Conservation (phyloP, 2,888 invertebrate genomes). For the Serrognathus titanus region DNA sequence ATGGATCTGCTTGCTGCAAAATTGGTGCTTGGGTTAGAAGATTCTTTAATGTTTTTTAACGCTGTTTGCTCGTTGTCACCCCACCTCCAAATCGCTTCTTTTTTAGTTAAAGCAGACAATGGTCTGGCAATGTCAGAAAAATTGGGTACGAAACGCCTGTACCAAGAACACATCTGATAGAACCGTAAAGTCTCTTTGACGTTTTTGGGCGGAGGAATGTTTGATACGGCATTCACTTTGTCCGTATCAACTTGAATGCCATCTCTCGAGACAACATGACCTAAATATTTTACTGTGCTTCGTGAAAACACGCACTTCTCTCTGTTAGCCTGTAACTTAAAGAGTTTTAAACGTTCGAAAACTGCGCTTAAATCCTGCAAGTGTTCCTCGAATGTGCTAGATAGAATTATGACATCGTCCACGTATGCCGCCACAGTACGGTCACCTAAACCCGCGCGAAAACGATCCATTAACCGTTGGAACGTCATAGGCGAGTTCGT, state of each 20-base stretch:
- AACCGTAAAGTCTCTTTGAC: slow-evolving; percentile 12
- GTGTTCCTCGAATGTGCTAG: slow-evolving; percentile 24
- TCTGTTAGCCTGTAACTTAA: slow-evolving; percentile 22
- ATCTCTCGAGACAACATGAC: slow-evolving; percentile 15
- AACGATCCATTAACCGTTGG: slow-evolving; percentile 26
- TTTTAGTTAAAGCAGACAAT: slow-evolving; percentile 19
- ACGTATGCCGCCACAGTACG: slow-evolving; percentile 26
- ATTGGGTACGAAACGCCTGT: slow-evolving; percentile 19
- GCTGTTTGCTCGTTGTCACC: slow-evolving; percentile 3
- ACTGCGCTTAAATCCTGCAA: slow-evolving; percentile 24
- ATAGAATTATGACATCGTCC: slow-evolving; percentile 30
- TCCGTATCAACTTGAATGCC: slow-evolving; percentile 15
- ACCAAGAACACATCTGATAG: slow-evolving; percentile 23
- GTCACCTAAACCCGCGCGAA: slow-evolving; percentile 21
- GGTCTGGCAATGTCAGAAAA: slow-evolving; percentile 20
- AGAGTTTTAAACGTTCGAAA: slow-evolving; percentile 20
- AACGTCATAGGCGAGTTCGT: slow-evolving; percentile 30
- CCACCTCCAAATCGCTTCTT: slow-evolving; percentile 19
- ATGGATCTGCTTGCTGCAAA: no score
- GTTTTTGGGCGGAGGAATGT: slow-evolving; percentile 11
- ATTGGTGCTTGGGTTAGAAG: slow-evolving; percentile 1
- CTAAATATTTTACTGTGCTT: slow-evolving; percentile 21
- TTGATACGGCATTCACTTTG: slow-evolving; percentile 15
- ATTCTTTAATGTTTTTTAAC: slow-evolving; percentile 6
- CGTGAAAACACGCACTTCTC: slow-evolving; percentile 24